Base-by-base conservation (phyloP, 2,888 invertebrate species). In the Tinea pellionella region DNA sequence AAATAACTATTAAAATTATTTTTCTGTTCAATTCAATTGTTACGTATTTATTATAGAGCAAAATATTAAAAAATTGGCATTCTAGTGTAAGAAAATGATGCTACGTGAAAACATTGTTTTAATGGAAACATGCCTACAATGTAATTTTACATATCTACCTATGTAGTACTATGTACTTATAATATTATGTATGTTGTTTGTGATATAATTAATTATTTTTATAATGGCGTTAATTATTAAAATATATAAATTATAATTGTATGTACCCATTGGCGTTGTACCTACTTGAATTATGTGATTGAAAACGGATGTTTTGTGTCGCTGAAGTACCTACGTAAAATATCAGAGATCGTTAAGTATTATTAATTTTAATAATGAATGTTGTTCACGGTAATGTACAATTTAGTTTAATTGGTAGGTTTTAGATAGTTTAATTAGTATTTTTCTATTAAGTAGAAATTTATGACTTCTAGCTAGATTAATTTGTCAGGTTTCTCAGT, bases 61-160 rank as follows among this genome's bases (percentile, higher is more conserved):
- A 24, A 3, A 24, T 24, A 6, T 37, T 37, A 37, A 37, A 37
- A 6, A 12, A 12, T 37, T 37, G 37, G 2, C 11, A 37, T n/a
- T 37, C 3, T 37, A 37, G 9, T 37, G 1, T 6, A 37, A 37
- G 37, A 15, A 41, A 16, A 15, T 55, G 55, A 24, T 55, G 19
- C 18, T 55, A 6, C 55, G 24, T 55, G 55, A 16, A 55, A 55
- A 55, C 29, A 55, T 55, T 47, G 47, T 53, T 53, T 53, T 16
- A 24, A 24, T 24, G 18, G 24, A 24, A 24, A 53, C 24, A 47
- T 53, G n/a, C n/a, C n/a, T n/a, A 53, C 53, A 53, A 53, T 53
- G 53, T 53, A 53, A 53, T 18, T 47, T 53, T 24, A 53, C 53
- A 57, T 57, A 57, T 32, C 57, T 55, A 55, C 55, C 32, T 57